Evolutionary conservation across 2,888 invertebrate genomes (phyloP), one percentile per base, ranked within the genome.

Genomic region (Dorcus hopei): DNA sequence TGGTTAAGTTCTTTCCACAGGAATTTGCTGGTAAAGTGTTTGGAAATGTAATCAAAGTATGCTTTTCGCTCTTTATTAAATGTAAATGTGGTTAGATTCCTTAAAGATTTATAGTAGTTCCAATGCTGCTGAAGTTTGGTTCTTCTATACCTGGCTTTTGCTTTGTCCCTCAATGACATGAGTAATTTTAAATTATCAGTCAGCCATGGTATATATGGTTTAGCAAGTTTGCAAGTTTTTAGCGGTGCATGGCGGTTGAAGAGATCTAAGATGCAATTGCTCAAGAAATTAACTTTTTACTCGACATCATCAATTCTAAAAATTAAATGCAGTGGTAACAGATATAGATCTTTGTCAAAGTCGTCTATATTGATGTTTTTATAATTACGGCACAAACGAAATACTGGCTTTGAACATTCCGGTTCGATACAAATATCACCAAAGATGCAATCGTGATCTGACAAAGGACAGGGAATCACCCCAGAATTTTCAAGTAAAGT

Each of bases 111-210:
- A 52, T 52, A 52, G 19, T 52, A 52, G 7, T 52, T 14, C 52
- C 52, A 52, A 40, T 11, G 38, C 14, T 38, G 38, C 40, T 7
- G n/a, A 23, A 45, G n/a, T 26, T 26, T 14, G 11, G 43, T 33
- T 16, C 45, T 45, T 16, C 38, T 19, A 38, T 47, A 53, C 43
- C 16, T 53, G 11, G 43, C 16, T 11, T 38, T 9, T 9, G 47
- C 53, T 23, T 53, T 53, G 33, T 53, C 43, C n/a, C 53, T 8
- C 38, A 53, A 16, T 23, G 23, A 14, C 26, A 48, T 47, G 11
- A 54, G 14, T 9, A 54, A 47, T 47, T 48, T 54, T 5, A 54
- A 33, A 8, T 54, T 54, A 14, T 54, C 38, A n/a, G 54, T 54
- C 47, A 54, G 23, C 39, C 47, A 54, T 11, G 48, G 45, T 9